Conservation (phyloP, 2,113 vertebrate genomes). For the Ailuropoda melanoleuca region DNA sequence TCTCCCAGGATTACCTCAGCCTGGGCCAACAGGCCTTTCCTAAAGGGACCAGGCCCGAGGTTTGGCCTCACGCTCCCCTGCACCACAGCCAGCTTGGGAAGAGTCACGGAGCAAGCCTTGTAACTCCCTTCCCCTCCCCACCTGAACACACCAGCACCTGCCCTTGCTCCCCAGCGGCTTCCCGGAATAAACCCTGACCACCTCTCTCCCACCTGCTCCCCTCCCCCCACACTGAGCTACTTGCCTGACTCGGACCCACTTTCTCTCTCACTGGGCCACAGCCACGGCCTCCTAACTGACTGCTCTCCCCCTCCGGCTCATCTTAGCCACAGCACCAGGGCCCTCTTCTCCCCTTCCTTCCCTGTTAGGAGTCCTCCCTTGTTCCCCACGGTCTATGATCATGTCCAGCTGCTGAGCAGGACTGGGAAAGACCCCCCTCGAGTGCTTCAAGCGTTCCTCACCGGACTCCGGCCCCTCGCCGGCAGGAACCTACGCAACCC, state of each 20-base stretch:
- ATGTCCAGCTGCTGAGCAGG: neutral
- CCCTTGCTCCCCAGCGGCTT: neutral
- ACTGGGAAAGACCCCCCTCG: neutral
- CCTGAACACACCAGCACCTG: too few species aligned
- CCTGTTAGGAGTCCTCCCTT: neutral
- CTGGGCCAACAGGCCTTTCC: neutral
- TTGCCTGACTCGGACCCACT: neutral
- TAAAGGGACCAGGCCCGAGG: neutral
- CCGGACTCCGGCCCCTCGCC: neutral
- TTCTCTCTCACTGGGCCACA: neutral
- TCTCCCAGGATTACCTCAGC: neutral
- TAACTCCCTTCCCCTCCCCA: neutral
- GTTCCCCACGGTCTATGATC: neutral
- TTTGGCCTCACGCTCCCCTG: neutral
- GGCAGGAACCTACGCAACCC: neutral
- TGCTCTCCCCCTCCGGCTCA: neutral
- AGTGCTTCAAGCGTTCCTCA: neutral
- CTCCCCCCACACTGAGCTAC: neutral
- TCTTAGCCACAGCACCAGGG: neutral
- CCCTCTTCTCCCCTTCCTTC: neutral
- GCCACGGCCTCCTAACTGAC: neutral
- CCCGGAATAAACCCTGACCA: neutral
- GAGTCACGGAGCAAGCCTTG: neutral
- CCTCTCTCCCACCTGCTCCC: neutral
- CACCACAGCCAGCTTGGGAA: neutral